Evolutionary conservation across 2,888 invertebrate species (phyloP), one percentile per base, ranked within the genome.

Genomic region (Coelinius sp.): DNA sequence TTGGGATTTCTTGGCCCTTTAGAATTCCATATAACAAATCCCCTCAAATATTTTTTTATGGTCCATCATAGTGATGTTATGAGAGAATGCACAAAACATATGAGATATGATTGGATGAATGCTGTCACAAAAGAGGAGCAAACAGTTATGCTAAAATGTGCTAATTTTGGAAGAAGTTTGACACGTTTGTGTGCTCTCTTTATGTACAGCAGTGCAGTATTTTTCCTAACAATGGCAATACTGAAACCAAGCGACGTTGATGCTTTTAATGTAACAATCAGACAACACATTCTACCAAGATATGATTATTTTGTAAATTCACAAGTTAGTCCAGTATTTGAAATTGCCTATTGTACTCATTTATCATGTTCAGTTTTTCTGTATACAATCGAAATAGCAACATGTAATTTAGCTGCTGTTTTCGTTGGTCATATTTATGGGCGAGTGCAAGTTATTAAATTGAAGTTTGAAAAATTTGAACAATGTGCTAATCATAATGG

Each of bases 341-440:
- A 80, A 49, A 73, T 81, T 0, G 74, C 78, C 0, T 80, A 76
- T 35, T 22, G 22, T n/a, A 20, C 70, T 3, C 76, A 76, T 4
- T 74, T 70, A n/a, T 6, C 77, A 17, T 70, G 49, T 7, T 3
- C 24, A 5, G 14, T 25, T 53, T 53, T 24, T 25, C 53, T 53
- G 3, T 76, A 64, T 14, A 74, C 63, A 17, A 75, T 81, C 5
- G 73, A 73, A 0, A 75, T 72, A 4, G 74, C 74, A 5, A 73
- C 71, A 0, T 80, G 76, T 59, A 75, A 76, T 31, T 44, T 81
- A 22, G 77, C 78, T 6, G 74, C 77, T 2, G 67, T 74, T 17
- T 80, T 79, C 25, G 78, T 76, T 0, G 76, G 75, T 5, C 81
- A 81, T 46, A 76, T 75, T 4, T 78, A 75, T 7, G 79, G 81